phyloP scores from a whole-genome alignment of 2,797 vertebrate genomes.

The Gallinago solitaria region DNA sequence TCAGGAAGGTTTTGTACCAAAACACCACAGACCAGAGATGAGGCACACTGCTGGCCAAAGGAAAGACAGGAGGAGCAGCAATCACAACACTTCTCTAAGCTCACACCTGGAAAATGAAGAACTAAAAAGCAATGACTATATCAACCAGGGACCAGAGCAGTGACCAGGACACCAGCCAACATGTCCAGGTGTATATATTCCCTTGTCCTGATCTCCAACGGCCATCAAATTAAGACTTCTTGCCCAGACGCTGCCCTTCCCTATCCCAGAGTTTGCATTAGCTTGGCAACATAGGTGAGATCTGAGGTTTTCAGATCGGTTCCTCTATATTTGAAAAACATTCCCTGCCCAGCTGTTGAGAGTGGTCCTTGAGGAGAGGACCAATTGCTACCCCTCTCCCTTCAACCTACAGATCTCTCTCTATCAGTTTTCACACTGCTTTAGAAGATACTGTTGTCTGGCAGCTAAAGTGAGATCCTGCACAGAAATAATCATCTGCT shows the following conservation, averaged over 20 bases:
- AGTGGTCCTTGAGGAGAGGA: background rate
- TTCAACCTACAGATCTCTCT: background rate
- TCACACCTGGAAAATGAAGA: background rate
- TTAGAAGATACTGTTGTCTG: background rate
- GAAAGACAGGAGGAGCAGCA: background rate
- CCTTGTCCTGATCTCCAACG: fast-evolving
- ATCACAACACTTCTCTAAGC: background rate
- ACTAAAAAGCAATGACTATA: background rate
- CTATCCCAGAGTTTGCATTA: background rate
- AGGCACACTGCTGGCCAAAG: background rate
- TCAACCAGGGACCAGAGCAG: background rate
- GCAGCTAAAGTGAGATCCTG: background rate
- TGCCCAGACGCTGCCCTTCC: background rate
- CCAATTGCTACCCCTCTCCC: background rate
- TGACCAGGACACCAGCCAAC: background rate
- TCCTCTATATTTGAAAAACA: background rate
- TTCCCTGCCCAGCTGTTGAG: background rate
- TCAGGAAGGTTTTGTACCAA: background rate
- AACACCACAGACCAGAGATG: background rate
- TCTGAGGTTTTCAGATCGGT: background rate
- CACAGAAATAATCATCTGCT: background rate
- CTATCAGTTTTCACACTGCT: background rate
- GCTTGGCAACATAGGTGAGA: background rate
- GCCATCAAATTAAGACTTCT: background rate
- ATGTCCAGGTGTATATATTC: background rate